Base-by-base conservation (phyloP, 2,113 vertebrate genomes). In the Empidonax traillii region DNA sequence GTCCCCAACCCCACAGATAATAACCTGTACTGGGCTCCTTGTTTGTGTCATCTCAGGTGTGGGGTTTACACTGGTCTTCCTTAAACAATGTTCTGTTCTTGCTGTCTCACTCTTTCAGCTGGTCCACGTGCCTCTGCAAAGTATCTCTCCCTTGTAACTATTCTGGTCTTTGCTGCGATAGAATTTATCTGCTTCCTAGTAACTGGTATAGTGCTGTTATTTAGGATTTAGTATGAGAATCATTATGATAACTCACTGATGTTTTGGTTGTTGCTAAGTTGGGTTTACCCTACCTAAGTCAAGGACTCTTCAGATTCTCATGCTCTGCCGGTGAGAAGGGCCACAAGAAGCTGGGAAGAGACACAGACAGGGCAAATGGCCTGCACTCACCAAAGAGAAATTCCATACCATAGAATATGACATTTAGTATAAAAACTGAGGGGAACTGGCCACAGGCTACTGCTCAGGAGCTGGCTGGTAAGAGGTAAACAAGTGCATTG, bases 1-100 rank as follows among this genome's bases (percentile, higher is more conserved):
- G 6, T 73, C 9, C 31, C 9, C 6, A 68, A 0, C 5, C 7
- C 52, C 43, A n/a, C 4, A 55, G 6, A 9, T 23, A 6, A 4
- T 31, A 25, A 3, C 10, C 10, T 25, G 4, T 35, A 15, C 8
- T 33, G 19, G 7, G 5, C 4, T 61, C 24, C 30, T 35, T 21
- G 3, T 12, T 58, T 78, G 55, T 63, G 10, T 30, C 2, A 4
- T 25, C 2, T 7, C 9, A 23, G 10, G 9, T 22, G 21, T 19
- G 22, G 10, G 16, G 37, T 15, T 59, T 24, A 15, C 6, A 28
- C 8, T 74, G 44, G 10, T 49, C 28, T 55, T 47, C 61, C 18
- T 72, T 61, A 51, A 76, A 51, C 4, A 46, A 46, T 9, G 10
- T 30, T 33, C 6, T 37, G 22, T 24, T 78, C 49, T 78, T 62